Conservation (phyloP, 2,797 vertebrate genomes). For the Muscicapa comitata region DNA sequence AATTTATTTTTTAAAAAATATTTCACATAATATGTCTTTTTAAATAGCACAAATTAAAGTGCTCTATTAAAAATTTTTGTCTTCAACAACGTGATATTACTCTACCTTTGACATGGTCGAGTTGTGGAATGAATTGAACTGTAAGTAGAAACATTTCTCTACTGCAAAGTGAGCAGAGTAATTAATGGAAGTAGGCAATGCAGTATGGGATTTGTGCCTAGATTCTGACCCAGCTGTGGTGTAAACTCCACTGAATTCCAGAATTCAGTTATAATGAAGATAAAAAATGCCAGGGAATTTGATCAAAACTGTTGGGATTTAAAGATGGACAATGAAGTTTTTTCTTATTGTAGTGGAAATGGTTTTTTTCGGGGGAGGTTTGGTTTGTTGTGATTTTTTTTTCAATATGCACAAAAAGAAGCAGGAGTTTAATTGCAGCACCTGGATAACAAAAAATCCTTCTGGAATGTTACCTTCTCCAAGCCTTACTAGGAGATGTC, state of each 20-base stretch:
- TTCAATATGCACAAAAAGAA: neutral
- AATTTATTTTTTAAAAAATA: neutral
- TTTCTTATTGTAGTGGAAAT: neutral
- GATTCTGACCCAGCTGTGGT: neutral
- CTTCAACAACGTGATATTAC: neutral
- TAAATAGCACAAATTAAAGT: neutral
- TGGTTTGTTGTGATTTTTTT: neutral
- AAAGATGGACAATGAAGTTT: neutral
- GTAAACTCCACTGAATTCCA: neutral
- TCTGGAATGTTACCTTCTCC: neutral
- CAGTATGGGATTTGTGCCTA: neutral
- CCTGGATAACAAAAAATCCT: neutral
- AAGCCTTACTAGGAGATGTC: neutral
- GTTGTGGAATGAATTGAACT: neutral
- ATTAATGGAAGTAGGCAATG: neutral
- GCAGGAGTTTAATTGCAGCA: neutral
- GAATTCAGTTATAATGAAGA: neutral
- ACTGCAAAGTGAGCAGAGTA: neutral
- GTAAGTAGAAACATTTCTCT: neutral
- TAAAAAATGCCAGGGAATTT: neutral
- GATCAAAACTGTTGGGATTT: neutral
- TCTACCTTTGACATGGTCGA: neutral
- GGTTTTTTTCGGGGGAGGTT: accelerated
- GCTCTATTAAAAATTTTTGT: neutral
- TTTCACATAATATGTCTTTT: neutral